Conservation (phyloP, 2,797 vertebrate species). For the Rhynchonycteris naso region DNA sequence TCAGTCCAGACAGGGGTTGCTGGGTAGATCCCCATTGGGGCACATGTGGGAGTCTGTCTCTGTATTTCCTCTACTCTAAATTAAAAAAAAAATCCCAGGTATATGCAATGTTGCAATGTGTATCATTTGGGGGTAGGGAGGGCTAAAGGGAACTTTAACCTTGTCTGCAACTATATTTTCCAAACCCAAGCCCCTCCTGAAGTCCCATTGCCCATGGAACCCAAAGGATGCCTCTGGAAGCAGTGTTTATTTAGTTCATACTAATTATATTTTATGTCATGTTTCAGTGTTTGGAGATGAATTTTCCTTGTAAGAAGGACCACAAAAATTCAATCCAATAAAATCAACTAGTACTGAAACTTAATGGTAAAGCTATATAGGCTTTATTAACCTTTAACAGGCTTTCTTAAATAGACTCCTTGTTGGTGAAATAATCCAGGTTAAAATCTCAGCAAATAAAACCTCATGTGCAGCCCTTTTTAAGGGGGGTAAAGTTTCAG, state of each 20-base stretch:
- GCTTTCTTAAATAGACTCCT: conserved; percentile 52
- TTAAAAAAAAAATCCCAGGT: not conserved
- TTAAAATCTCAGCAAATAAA: conserved; percentile 14
- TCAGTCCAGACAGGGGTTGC: no score
- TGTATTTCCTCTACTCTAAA: not conserved
- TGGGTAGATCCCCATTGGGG: no score
- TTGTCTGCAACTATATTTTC: not conserved
- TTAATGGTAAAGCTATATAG: conserved; percentile 40
- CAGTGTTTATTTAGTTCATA: not conserved
- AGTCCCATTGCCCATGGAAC: not conserved
- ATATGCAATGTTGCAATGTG: fast-evolving
- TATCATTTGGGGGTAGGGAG: not conserved
- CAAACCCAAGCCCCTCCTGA: not conserved
- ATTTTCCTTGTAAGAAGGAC: conserved; percentile 1
- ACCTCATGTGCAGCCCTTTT: not conserved
- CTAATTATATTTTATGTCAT: conserved; percentile 20
- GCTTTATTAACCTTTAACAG: conserved; percentile 61
- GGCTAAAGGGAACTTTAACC: not conserved
- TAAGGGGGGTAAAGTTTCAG: conserved; percentile 5
- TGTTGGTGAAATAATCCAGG: conserved; percentile 22
- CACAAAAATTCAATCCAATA: conserved; percentile 45
- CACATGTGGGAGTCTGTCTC: no score
- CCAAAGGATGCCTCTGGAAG: not conserved
- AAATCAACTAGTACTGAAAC: conserved; percentile 57
- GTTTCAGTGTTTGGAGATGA: conserved; percentile 45